Evolutionary conservation across 1,140 invertebrate species (phyloP).

Genomic region (Meloidogyne hapla): DNA sequence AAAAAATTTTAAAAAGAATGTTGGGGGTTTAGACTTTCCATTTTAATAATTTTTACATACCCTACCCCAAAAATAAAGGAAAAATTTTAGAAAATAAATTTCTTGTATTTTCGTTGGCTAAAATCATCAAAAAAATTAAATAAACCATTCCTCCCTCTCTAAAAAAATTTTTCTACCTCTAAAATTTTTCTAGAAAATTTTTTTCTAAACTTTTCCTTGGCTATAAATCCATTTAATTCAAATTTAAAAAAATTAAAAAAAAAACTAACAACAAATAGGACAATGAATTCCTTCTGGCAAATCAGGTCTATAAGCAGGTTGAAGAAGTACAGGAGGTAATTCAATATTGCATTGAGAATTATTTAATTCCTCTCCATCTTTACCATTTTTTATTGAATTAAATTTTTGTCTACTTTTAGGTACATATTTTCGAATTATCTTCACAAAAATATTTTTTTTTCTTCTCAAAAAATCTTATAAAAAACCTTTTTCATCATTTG

Average conservation of each 20-base stretch:
- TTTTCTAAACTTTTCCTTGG: too few relatives aligned
- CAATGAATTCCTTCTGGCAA: conserved; percentile 38
- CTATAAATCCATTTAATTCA: too few relatives aligned
- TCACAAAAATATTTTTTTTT: not conserved
- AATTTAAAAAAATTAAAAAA: conserved; percentile 25
- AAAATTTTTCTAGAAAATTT: too few relatives aligned
- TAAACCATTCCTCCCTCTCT: too few relatives aligned
- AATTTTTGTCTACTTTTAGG: conserved; percentile 1
- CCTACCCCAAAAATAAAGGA: too few relatives aligned
- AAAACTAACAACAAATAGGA: conserved; percentile 42
- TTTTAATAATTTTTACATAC: too few relatives aligned
- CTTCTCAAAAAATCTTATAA: not conserved
- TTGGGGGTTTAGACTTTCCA: too few relatives aligned
- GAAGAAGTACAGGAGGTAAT: conserved; percentile 18
- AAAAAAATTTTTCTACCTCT: too few relatives aligned
- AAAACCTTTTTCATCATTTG: conserved; percentile 40
- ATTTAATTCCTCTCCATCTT: not conserved
- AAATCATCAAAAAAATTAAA: too few relatives aligned
- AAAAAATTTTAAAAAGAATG: too few relatives aligned
- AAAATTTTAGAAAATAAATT: too few relatives aligned
- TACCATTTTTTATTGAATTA: not conserved
- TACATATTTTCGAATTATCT: not conserved
- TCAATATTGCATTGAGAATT: not conserved
- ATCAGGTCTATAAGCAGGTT: conserved; percentile 21
- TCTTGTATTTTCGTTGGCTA: too few relatives aligned